phyloP scores from a whole-genome alignment of 2,797 vertebrate species.

The Triplophysa yarkandensis region DNA sequence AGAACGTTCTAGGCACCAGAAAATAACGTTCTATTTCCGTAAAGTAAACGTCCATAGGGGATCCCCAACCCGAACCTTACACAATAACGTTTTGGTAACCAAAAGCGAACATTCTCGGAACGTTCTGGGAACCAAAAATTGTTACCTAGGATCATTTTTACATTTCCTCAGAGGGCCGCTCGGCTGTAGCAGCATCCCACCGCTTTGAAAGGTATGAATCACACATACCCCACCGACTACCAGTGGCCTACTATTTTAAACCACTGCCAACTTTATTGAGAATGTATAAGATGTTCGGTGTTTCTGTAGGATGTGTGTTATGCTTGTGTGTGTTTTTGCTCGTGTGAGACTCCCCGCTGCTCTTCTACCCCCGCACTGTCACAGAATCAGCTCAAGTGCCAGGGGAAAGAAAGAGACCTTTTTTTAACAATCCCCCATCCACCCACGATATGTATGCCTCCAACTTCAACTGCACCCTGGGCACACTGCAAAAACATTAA shows the following conservation, averaged over 20 bases:
- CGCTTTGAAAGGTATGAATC: constrained; percentile 25
- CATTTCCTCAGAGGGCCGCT: constrained; percentile 29
- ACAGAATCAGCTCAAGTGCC: constrained; percentile 44
- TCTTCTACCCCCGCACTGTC: constrained; percentile 37
- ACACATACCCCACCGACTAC: constrained; percentile 34
- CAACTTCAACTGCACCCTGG: constrained; percentile 25
- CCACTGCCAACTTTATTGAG: constrained; percentile 36
- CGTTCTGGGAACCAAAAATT: not conserved
- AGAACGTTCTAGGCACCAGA: too few species aligned
- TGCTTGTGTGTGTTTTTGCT: constrained; percentile 7
- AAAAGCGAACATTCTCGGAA: too few species aligned
- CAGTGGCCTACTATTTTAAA: constrained; percentile 41
- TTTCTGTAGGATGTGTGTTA: constrained; percentile 1
- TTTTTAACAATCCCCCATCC: constrained; percentile 46
- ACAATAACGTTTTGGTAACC: too few species aligned
- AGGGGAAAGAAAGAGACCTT: constrained; percentile 25
- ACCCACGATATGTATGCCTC: constrained; percentile 43
- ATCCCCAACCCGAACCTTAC: too few species aligned
- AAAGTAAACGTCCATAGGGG: too few species aligned
- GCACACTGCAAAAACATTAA: constrained; percentile 16
- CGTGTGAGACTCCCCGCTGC: constrained; percentile 14
- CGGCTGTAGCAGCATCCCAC: not conserved
- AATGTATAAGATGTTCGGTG: constrained; percentile 12
- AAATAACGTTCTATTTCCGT: too few species aligned
- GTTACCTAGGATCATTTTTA: not conserved